Base-by-base conservation (phyloP, 2,888 invertebrate genomes). In the Epistrophella euchroma region DNA sequence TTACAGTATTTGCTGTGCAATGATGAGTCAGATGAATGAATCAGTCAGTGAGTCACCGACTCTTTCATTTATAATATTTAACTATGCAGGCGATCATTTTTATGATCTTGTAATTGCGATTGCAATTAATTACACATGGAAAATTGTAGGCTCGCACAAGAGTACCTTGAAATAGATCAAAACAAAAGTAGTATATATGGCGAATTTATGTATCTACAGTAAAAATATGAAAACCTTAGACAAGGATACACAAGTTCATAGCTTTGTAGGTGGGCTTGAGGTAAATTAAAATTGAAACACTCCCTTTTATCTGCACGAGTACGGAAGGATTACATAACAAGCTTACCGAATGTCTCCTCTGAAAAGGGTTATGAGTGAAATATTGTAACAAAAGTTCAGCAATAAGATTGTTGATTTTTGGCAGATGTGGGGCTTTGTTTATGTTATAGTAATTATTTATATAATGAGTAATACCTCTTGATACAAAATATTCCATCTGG, bases 61-160 rank as follows among this genome's bases (percentile, higher is more conserved):
- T n/a, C n/a, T n/a, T n/a, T n/a, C n/a, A n/a, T n/a, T n/a, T n/a
- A n/a, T n/a, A n/a, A n/a, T n/a, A n/a, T n/a, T n/a, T n/a, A n/a
- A n/a, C n/a, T n/a, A n/a, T n/a, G 70, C 15, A 43, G 58, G 50
- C 45, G 70, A 60, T 78, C 64, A 17, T 15, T 72, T 72, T 76
- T 72, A 72, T 77, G 71, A 77, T 77, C 77, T 55, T 52, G 58
- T 66, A 82, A 77, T 82, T 77, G 71, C 64, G 58, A 82, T 76
- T 60, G 72, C 82, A 82, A 82, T 82, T 82, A 82, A 82, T 77
- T 77, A 72, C 56, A 72, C 56, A 17, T 10, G 37, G 17, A 58
- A 72, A 70, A 71, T 43, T 66, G n/a, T n/a, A 70, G 70, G 45
- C 50, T 74, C 50, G 11, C 22, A 55, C 40, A 62, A 47, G n/a